These are phyloP conservation scores for Lagorchestes hirsutus DNA, from an alignment of 2,797 vertebrate species.

Conservation along the genomic window DNA sequence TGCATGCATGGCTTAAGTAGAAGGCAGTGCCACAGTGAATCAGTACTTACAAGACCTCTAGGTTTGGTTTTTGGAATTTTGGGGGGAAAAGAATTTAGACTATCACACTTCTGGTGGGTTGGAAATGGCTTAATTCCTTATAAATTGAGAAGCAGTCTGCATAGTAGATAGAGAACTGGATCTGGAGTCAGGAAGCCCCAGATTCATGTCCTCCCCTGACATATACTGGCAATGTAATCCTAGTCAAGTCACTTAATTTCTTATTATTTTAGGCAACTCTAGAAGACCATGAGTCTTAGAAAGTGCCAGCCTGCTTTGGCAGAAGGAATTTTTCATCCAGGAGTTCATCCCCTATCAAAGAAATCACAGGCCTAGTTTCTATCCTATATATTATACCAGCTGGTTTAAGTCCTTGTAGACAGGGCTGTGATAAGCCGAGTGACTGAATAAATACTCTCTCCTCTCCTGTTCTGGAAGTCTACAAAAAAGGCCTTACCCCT, in stretches of 20 bases:
- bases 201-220: background rate
- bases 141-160: background rate
- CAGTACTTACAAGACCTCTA: constrained; percentile 9
- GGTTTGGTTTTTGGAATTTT: background rate
- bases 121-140: constrained; percentile 11
- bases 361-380: background rate
- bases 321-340: background rate
- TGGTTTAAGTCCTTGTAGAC: background rate
- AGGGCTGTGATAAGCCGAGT: background rate
- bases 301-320: background rate
- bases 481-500: background rate
- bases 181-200: background rate
- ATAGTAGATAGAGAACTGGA: background rate
- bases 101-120: constrained; percentile 18
- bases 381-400: background rate
- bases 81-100: background rate
- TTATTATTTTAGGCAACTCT: background rate
- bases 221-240: background rate
- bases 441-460: background rate
- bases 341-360: background rate
- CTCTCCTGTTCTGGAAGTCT: background rate
- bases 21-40: background rate
- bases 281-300: background rate
- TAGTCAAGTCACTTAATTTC: background rate
- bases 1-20: background rate